phyloP scores from a whole-genome alignment of 53 echinoderm and acorn worm species.

The Mesocentrotus franciscanus region DNA sequence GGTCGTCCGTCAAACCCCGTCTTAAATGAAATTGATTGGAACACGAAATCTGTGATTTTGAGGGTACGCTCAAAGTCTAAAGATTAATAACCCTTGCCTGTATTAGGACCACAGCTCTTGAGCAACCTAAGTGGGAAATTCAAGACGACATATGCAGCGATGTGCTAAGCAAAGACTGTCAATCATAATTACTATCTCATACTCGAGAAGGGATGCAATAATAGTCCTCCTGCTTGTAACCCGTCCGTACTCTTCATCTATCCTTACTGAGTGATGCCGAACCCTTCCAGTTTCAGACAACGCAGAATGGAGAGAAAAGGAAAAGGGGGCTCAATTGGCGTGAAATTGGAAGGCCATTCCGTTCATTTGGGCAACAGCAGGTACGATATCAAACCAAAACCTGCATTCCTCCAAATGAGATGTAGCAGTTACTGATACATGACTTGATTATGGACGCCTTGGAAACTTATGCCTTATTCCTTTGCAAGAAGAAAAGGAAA shows the following conservation, averaged over 20 bases:
- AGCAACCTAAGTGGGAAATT: conserved; percentile 45
- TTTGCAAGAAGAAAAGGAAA: no score
- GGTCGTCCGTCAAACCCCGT: not conserved
- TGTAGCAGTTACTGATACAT: not conserved
- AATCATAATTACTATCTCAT: conserved; percentile 57
- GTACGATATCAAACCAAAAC: not conserved
- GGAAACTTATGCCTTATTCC: not conserved
- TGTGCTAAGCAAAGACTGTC: conserved; percentile 54
- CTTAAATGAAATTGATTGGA: not conserved
- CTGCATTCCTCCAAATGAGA: not conserved
- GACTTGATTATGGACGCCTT: not conserved
- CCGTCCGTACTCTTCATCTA: not conserved
- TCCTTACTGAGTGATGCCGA: not conserved
- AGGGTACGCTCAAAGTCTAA: not conserved
- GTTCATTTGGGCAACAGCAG: conserved; percentile 14
- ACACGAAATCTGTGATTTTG: not conserved
- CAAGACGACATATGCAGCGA: conserved; percentile 27
- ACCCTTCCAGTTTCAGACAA: not conserved
- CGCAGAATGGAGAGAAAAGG: not conserved
- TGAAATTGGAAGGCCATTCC: conserved; percentile 30
- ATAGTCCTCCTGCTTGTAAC: not conserved
- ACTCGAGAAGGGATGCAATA: conserved; percentile 26
- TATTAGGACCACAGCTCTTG: conserved; percentile 1
- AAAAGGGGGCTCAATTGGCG: not conserved
- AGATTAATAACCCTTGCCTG: not conserved